phyloP scores from a whole-genome alignment of 1,140 invertebrate species.

The Idris sp. region DNA sequence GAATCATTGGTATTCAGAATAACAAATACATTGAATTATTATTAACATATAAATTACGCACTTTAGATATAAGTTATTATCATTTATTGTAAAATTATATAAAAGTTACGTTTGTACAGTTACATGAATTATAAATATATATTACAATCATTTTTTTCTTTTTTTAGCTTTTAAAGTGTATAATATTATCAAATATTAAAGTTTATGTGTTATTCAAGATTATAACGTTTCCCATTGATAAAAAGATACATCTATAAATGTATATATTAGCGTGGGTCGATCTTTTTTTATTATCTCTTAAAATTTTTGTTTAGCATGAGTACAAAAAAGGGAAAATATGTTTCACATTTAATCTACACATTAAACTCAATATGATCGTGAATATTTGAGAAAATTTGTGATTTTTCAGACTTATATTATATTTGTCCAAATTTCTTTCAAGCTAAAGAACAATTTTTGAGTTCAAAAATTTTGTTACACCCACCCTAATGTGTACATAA shows the following conservation, averaged over 20 bases:
- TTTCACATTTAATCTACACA: no score
- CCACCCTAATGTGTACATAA: slow-evolving; percentile 3
- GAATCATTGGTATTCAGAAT: slow-evolving; percentile 44
- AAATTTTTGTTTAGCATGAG: no score
- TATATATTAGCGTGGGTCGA: no score
- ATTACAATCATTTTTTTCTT: slow-evolving; percentile 6
- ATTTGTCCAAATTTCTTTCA: no score
- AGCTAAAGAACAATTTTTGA: no score
- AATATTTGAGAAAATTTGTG: no score
- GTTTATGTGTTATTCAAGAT: slow-evolving; percentile 17
- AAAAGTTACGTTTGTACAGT: slow-evolving; percentile 34
- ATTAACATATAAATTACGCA: slow-evolving; percentile 21
- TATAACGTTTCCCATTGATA: slow-evolving; percentile 52
- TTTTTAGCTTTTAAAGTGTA: slow-evolving; percentile 28
- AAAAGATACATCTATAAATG: slow-evolving; percentile 31
- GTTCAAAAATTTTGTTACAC: no score
- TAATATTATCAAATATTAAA: slow-evolving; percentile 27
- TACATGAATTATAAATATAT: slow-evolving; percentile 30
- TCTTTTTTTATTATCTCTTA: no score
- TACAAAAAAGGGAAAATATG: no score
- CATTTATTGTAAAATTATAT: slow-evolving; percentile 32
- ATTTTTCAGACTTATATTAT: no score
- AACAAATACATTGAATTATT: slow-evolving; percentile 22
- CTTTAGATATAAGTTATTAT: slow-evolving; percentile 2
- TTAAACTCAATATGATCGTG: no score